Conservation (phyloP, 2,797 vertebrate genomes). For the Simalia tracyae region DNA sequence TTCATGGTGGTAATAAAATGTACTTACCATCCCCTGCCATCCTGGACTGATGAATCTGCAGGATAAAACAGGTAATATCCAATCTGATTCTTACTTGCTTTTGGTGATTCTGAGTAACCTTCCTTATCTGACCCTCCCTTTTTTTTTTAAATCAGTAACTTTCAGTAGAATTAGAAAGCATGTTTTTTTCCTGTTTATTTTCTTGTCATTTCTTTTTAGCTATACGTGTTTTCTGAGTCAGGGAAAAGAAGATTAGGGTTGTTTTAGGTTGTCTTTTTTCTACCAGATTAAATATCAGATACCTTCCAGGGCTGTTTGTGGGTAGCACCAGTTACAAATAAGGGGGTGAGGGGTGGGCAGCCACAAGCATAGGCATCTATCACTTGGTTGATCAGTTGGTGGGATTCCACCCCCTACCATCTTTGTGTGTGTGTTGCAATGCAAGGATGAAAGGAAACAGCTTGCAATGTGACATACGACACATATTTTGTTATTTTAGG, state of each 20-base stretch:
- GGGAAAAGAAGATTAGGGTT: not conserved
- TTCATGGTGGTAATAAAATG: conserved; percentile 62
- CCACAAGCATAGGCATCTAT: no score
- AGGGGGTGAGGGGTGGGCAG: not conserved
- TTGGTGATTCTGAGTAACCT: not conserved
- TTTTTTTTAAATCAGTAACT: not conserved
- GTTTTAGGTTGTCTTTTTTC: not conserved
- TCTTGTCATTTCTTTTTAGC: conserved; percentile 18
- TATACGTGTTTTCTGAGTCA: not conserved
- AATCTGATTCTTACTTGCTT: conserved; percentile 12
- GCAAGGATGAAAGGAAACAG: no score
- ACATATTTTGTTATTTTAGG: no score
- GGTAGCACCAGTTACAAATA: not conserved
- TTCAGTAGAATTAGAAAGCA: conserved; percentile 7
- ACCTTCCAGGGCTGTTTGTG: no score
- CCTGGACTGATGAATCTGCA: conserved; percentile 68
- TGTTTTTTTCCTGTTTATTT: not conserved
- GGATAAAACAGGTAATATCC: conserved; percentile 66
- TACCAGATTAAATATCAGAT: no score
- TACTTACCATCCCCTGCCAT: conserved; percentile 47
- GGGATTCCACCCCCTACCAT: no score
- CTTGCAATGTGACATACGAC: no score
- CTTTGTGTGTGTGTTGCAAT: no score
- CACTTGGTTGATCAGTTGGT: no score
- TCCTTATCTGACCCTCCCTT: not conserved